A percentile compares a stretch with the other conserved stretches of the same genome.
These are phyloP conservation scores for Drosophila nr. fundita DNA, from an alignment of 2,888 invertebrate genomes.

Conservation along the genomic window DNA sequence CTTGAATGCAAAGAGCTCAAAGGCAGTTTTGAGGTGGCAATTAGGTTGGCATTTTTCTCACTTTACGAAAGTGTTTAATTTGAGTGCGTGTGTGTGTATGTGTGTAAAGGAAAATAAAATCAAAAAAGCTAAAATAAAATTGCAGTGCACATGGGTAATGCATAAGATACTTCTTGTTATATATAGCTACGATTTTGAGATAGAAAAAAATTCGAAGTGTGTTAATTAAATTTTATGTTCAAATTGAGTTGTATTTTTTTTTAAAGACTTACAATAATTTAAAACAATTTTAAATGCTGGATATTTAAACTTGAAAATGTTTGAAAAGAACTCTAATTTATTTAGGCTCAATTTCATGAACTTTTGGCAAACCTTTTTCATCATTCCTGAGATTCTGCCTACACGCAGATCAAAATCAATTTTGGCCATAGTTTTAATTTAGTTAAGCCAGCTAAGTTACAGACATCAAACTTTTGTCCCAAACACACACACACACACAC, in stretches of 20 bases:
- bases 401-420: constrained; percentile 38
- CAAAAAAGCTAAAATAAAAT: not conserved
- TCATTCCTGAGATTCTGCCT: not conserved
- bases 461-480: constrained; percentile 53
- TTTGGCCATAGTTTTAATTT: constrained; percentile 65
- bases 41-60: constrained; percentile 42
- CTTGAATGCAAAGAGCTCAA: constrained; percentile 15
- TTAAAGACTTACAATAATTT: not conserved
- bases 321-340: constrained; percentile 14
- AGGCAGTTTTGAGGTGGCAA: constrained; percentile 42
- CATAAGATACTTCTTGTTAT: not conserved
- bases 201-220: not conserved
- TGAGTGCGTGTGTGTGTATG: constrained; percentile 13
- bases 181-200: not conserved
- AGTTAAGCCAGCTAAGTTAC: constrained; percentile 45
- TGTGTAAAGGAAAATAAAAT: not conserved
- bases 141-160: constrained; percentile 1
- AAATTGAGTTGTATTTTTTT: not conserved
- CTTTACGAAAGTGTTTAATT: constrained; percentile 38
- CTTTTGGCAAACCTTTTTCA: constrained; percentile 22
- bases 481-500: constrained; percentile 18
- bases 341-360: constrained; percentile 37
- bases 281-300: not conserved
- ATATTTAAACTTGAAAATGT: not conserved
- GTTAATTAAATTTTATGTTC: not conserved